Evolutionary conservation across 2,113 vertebrate species (phyloP).

Genomic region (Motacilla alba): DNA sequence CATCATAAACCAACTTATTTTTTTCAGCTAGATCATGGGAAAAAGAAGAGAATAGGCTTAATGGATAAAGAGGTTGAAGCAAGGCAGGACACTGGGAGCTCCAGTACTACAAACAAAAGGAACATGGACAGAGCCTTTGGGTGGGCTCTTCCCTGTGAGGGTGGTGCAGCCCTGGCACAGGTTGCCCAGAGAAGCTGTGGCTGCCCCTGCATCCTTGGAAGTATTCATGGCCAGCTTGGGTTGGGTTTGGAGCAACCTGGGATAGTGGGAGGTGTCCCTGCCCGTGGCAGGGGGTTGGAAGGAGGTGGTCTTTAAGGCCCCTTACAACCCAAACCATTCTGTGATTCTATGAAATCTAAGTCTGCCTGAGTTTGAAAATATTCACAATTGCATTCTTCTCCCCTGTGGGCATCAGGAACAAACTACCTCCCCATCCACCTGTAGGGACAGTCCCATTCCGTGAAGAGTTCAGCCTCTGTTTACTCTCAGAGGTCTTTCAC

Average conservation of each 20-base stretch:
- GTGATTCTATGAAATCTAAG: not conserved
- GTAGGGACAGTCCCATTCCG: not conserved
- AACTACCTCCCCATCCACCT: not conserved
- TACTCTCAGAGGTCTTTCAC: not conserved
- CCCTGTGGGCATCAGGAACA: not conserved
- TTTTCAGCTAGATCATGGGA: not conserved
- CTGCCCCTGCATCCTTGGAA: not conserved
- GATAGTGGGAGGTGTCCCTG: not conserved
- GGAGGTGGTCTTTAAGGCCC: not conserved
- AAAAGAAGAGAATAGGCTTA: not conserved
- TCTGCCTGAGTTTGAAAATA: not conserved
- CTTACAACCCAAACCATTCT: not conserved
- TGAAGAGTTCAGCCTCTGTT: not conserved
- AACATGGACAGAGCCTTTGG: not conserved
- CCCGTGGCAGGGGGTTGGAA: not conserved
- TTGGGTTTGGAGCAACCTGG: accelerated
- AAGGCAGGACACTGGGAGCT: not conserved
- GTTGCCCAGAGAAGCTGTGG: not conserved
- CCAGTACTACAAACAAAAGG: not conserved
- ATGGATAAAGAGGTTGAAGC: not conserved
- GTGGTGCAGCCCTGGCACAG: not conserved
- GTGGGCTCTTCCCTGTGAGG: not conserved
- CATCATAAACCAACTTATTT: not conserved
- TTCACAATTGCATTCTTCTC: accelerated
- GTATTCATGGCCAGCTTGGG: not conserved